phyloP scores from a whole-genome alignment of 2,797 vertebrate species.

The Silurus aristotelis region DNA sequence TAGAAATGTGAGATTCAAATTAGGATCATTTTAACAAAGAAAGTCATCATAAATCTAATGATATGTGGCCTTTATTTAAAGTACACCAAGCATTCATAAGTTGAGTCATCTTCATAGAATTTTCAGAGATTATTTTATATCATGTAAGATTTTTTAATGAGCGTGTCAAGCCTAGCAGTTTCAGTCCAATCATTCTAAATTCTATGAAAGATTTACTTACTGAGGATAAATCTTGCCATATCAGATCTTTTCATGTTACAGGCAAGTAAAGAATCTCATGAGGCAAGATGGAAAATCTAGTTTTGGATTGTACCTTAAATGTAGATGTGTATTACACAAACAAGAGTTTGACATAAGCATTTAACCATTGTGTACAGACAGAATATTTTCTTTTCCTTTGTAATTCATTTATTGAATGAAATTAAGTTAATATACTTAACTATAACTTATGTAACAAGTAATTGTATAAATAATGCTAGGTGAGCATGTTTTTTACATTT shows the following conservation, averaged over 20 bases:
- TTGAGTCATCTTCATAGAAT: conserved; percentile 9
- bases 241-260: neutral
- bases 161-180: neutral
- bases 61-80: neutral
- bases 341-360: neutral
- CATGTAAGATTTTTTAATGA: neutral
- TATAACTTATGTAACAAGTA: neutral
- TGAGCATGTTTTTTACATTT: neutral
- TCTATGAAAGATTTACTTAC: neutral
- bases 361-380: neutral
- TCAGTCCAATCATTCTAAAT: neutral
- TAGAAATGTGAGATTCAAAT: neutral
- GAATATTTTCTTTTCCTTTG: neutral
- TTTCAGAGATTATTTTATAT: neutral
- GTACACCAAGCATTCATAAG: neutral
- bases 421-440: neutral
- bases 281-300: neutral
- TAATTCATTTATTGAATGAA: too few relatives aligned
- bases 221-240: neutral
- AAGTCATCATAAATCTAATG: neutral
- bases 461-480: neutral
- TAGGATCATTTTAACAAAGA: neutral
- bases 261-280: neutral
- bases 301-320: neutral
- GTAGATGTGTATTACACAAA: neutral